Evolutionary conservation across 1,140 invertebrate species (phyloP).

Genomic region (Hylaeus anthracinus): DNA sequence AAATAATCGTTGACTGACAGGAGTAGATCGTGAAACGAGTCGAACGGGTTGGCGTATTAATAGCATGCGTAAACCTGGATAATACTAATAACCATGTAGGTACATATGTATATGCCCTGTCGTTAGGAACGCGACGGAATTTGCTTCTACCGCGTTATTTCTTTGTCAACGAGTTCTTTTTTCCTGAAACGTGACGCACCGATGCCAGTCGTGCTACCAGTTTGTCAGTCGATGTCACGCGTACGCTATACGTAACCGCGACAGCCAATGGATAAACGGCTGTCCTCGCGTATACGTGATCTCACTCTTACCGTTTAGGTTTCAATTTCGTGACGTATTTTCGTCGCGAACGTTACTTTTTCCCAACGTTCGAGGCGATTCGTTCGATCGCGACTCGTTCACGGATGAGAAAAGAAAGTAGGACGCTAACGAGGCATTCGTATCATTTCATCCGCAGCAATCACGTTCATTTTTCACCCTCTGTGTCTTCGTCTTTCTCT

Average conservation of each 20-base stretch:
- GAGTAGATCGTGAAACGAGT: slow-evolving; percentile 24
- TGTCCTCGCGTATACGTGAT: neutral
- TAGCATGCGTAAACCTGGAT: slow-evolving; percentile 3
- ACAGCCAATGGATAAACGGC: too few species aligned
- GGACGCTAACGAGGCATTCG: slow-evolving; percentile 3
- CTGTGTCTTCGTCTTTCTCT: neutral
- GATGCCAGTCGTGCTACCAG: too few species aligned
- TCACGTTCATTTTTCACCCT: neutral
- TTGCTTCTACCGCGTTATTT: too few species aligned
- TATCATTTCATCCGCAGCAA: slow-evolving; percentile 8
- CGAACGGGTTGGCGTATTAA: slow-evolving; percentile 44
- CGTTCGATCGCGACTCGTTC: neutral
- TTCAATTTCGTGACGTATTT: neutral
- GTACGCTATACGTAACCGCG: too few species aligned
- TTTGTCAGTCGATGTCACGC: neutral
- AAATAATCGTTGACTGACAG: slow-evolving; percentile 31
- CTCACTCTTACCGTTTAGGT: too few species aligned
- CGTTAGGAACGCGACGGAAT: too few species aligned
- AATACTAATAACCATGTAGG: slow-evolving; percentile 21
- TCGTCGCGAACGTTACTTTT: neutral
- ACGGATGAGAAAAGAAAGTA: neutral
- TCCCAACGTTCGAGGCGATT: neutral
- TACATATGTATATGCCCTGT: neutral
- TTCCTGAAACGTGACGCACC: neutral
- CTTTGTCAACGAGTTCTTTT: neutral